Evolutionary conservation across 1,140 invertebrate species (phyloP).

Genomic region (Hyphantria cunea): DNA sequence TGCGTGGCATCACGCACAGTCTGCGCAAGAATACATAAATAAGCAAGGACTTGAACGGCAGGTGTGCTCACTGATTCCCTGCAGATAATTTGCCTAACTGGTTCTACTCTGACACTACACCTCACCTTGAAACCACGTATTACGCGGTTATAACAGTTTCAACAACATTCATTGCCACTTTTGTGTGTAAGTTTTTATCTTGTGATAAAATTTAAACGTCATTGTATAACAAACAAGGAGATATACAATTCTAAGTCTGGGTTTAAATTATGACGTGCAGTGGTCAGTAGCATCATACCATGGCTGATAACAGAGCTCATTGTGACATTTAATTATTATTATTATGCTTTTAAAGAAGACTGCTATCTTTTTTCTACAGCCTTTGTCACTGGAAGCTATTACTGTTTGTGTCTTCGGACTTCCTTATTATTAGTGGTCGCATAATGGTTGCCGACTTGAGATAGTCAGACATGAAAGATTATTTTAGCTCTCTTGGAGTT

Average conservation of each 20-base stretch:
- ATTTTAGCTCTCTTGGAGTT: not conserved
- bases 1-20: slow-evolving; percentile 56
- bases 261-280: slow-evolving; percentile 8
- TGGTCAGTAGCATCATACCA: slow-evolving; percentile 46
- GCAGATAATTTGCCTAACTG: slow-evolving; percentile 78
- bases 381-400: slow-evolving; percentile 17
- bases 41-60: slow-evolving; percentile 59
- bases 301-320: slow-evolving; percentile 64
- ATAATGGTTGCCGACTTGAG: slow-evolving; percentile 2
- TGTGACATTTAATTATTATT: slow-evolving; percentile 75
- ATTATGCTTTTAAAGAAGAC: slow-evolving; percentile 51
- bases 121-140: slow-evolving; percentile 36
- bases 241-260: too few relatives aligned
- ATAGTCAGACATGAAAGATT: slow-evolving; percentile 9
- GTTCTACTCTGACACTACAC: slow-evolving; percentile 67
- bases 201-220: not conserved
- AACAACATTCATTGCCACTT: slow-evolving; percentile 39
- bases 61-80: slow-evolving; percentile 73
- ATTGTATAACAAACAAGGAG: slow-evolving; percentile 25
- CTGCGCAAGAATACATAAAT: slow-evolving; percentile 49
- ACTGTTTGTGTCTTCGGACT: slow-evolving; percentile 9
- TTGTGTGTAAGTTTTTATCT: not conserved
- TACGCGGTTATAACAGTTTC: slow-evolving; percentile 2
- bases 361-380: slow-evolving; percentile 9
- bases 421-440: not conserved